Percentiles rank a stretch among this genome's conserved stretches.
Evolutionary conservation across 2,888 invertebrate genomes (phyloP).

Genomic region (Alloplasta piceator): DNA sequence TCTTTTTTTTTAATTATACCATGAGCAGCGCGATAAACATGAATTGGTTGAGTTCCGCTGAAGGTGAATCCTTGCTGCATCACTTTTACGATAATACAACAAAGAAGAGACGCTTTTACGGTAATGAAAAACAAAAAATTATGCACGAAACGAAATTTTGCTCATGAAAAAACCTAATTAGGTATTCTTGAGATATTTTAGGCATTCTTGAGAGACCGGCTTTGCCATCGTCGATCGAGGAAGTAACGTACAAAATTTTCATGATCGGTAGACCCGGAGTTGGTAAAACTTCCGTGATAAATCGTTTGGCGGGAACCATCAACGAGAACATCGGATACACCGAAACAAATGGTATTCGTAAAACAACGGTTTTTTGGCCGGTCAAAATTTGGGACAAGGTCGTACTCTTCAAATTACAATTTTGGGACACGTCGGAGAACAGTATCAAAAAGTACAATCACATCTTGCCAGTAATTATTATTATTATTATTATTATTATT

Average conservation of each 20-base stretch:
- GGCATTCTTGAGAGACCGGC: constrained; percentile 85
- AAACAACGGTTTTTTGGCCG: constrained; percentile 85
- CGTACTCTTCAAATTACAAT: constrained; percentile 85
- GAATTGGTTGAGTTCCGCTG: constrained; percentile 76
- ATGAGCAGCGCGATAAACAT: constrained; percentile 74
- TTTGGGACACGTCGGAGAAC: constrained; percentile 86
- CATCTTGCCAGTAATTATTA: constrained; percentile 84
- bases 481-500: too few relatives aligned
- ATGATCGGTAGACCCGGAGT: constrained; percentile 85
- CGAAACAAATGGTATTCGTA: constrained; percentile 84
- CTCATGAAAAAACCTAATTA: not conserved
- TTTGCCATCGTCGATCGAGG: constrained; percentile 84
- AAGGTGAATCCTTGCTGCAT: constrained; percentile 76
- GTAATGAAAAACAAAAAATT: constrained; percentile 55
- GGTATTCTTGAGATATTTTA: constrained; percentile 65
- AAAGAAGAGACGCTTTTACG: constrained; percentile 76
- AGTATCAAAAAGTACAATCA: constrained; percentile 85
- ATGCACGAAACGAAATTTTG: not conserved
- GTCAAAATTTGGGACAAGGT: constrained; percentile 85
- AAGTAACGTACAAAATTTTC: constrained; percentile 85
- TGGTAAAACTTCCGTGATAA: constrained; percentile 85
- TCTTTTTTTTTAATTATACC: constrained; percentile 3
- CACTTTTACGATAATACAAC: constrained; percentile 75
- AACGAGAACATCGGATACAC: constrained; percentile 78
- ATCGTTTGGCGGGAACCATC: constrained; percentile 84